Conservation (phyloP, 2,888 invertebrate species). For the Arrhopalites spinosus region DNA sequence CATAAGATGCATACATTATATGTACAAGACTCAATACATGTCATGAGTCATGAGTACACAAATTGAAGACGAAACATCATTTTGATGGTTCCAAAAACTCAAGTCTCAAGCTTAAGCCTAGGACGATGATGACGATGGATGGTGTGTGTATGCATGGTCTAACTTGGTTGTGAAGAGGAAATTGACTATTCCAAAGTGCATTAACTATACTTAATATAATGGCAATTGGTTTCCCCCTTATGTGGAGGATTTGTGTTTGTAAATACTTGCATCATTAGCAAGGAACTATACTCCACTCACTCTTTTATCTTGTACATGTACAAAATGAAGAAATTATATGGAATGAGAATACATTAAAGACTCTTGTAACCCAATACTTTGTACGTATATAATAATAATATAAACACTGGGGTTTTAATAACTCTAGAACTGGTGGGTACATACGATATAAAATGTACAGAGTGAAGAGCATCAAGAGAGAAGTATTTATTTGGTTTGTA, state of each 20-base stretch:
- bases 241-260: neutral
- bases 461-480: neutral
- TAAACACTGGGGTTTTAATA: neutral
- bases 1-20: neutral
- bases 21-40: neutral
- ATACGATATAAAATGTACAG: neutral
- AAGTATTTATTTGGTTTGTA: conserved; percentile 22
- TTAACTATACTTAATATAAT: conserved; percentile 9
- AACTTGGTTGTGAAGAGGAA: neutral
- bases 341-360: too few relatives aligned
- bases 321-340: neutral
- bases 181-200: conserved; percentile 13
- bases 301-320: too few relatives aligned
- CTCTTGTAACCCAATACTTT: too few relatives aligned
- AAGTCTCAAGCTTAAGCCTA: neutral
- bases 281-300: too few relatives aligned
- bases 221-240: neutral
- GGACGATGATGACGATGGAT: neutral
- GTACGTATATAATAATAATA: neutral
- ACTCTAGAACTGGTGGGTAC: neutral
- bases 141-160: neutral
- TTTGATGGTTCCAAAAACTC: neutral
- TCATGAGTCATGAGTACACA: neutral
- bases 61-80: neutral
- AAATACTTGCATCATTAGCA: too few relatives aligned